Evolutionary conservation across 2,113 vertebrate species (phyloP).

Genomic region (Trematomus loennbergii): DNA sequence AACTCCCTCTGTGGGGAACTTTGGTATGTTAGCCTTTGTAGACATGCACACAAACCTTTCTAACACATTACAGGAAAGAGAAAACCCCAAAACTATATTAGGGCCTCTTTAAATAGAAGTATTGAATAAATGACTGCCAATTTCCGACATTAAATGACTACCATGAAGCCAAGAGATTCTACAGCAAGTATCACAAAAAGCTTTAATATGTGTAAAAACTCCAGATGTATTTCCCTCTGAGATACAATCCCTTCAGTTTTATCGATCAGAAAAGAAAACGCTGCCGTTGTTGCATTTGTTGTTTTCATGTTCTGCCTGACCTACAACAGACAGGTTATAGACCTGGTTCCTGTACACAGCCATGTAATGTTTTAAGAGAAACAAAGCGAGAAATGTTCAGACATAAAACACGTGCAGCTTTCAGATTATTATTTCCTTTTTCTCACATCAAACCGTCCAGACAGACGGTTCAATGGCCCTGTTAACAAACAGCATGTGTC

Average conservation of each 20-base stretch:
- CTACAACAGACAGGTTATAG: not conserved
- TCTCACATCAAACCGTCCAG: constrained; percentile 7
- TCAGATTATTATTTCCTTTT: constrained; percentile 15
- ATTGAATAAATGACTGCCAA: not conserved
- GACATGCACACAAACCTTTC: no score
- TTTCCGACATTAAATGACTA: not conserved
- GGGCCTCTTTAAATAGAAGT: not conserved
- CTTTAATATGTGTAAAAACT: no score
- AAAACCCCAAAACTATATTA: no score
- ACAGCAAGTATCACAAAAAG: not conserved
- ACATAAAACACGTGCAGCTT: constrained; percentile 11
- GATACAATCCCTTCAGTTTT: not conserved
- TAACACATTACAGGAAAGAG: no score
- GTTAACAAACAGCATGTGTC: constrained; percentile 17
- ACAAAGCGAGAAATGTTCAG: not conserved
- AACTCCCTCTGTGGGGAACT: no score
- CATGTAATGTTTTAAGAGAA: not conserved
- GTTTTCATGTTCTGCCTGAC: constrained; percentile 2
- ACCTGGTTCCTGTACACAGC: not conserved
- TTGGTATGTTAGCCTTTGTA: no score
- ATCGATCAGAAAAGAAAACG: not conserved
- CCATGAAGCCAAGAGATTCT: not conserved
- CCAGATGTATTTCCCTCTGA: not conserved
- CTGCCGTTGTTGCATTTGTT: not conserved
- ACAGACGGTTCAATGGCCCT: constrained; percentile 32